These are phyloP conservation scores for Mobula birostris DNA, from an alignment of 2,113 vertebrate species.

Conservation along the genomic window DNA sequence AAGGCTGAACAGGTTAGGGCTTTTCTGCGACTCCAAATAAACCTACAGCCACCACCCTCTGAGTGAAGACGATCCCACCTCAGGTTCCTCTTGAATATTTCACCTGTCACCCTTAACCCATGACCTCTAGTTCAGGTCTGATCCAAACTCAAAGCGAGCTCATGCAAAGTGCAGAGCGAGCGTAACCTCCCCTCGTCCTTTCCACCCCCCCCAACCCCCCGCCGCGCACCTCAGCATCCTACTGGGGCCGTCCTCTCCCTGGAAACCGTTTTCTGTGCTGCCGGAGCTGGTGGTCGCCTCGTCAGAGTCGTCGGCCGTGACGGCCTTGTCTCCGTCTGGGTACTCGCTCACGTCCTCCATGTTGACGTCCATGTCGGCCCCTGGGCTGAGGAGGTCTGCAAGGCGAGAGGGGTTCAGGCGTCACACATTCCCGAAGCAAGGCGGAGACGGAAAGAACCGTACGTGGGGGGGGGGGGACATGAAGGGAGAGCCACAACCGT, in stretches of 20 bases:
- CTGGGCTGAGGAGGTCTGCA: conserved; percentile 61
- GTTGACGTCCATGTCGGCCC: conserved; percentile 61
- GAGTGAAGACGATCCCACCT: no score
- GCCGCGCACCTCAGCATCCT: neutral
- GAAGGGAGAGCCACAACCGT: no score
- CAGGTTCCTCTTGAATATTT: no score
- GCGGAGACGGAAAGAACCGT: no score
- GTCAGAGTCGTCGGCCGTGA: conserved; percentile 67
- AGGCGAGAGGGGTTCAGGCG: neutral
- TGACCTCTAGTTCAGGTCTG: no score
- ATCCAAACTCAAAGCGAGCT: neutral
- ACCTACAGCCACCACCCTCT: no score
- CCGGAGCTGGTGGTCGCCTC: conserved; percentile 71
- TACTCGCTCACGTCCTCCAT: conserved; percentile 76
- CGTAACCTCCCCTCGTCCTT: neutral
- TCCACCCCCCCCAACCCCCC: no score
- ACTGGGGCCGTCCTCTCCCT: conserved; percentile 62
- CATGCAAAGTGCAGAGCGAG: neutral
- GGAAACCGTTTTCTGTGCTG: conserved; percentile 59
- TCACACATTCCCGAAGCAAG: neutral
- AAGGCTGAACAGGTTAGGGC: no score
- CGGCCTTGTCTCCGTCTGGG: conserved; percentile 64
- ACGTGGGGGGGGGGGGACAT: no score
- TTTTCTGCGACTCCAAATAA: no score
- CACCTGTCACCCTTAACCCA: no score